Evolutionary conservation across 2,888 invertebrate genomes (phyloP), one percentile per base, ranked within the genome.

Genomic region (Caenorhabditis sp.): DNA sequence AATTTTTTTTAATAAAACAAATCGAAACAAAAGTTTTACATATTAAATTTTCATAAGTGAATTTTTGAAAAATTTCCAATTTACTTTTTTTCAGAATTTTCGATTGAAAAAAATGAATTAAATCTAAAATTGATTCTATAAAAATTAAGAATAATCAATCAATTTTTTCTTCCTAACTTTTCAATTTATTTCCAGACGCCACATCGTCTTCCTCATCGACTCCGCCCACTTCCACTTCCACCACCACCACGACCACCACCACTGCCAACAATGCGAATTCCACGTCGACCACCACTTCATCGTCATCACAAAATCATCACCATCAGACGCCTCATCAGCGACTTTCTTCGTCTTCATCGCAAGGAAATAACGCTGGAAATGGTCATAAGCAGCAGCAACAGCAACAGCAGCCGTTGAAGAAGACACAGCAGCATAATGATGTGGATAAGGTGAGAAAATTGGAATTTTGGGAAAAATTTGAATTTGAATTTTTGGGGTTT

Each of bases 371-470:
- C 15, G 40, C 8, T 13, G 40, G 13, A 13, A 40, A 40, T 40
- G 15, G 13, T 40, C 53, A 15, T 4, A 32, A 32, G 3, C 53
- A 53, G 56, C 24, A 56, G 28, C 9, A n/a, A n/a, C n/a, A n/a
- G n/a, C n/a, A 15, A 56, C 28, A 24, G 56, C 2, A 35, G n/a
- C 32, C 32, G 20, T 5, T 26, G 35, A 26, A 58, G 15, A 55
- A 28, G 26, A 24, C 18, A 47, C 28, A 55, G 26, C 28, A 55
- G 26, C 55, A 55, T 20, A 47, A 9, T 20, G 47, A 47, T n/a
- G 47, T 47, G 22, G 55, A 28, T 28, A 28, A 55, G 55, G 55
- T 55, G 53, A 53, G n/a, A 9, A 53, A 13, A 8, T 55, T 3
- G 22, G 9, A 18, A 55, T 55, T 28, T 28, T 24, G 32, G 18